phyloP scores from a whole-genome alignment of 2,113 vertebrate species.

The Xerus inauris region DNA sequence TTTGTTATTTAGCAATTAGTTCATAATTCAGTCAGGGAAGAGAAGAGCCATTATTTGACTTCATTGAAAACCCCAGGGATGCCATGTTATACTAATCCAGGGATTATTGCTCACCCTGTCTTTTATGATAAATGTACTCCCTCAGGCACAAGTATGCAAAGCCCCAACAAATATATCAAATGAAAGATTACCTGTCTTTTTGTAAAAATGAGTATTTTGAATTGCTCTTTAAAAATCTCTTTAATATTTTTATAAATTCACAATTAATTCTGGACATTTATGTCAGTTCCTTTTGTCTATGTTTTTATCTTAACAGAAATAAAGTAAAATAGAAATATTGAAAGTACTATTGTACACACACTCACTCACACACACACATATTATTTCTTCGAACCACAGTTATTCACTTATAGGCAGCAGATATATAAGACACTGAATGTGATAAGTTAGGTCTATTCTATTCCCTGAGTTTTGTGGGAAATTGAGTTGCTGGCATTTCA shows the following conservation, averaged over 20 bases:
- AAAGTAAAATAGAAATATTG: slow-evolving; percentile 37
- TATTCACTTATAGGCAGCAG: neutral
- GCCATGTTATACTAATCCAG: slow-evolving; percentile 27
- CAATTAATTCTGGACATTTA: slow-evolving; percentile 50
- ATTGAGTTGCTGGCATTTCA: slow-evolving; percentile 21
- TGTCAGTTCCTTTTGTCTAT: slow-evolving; percentile 27
- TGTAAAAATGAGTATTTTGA: slow-evolving; percentile 56
- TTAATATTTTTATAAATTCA: slow-evolving; percentile 50
- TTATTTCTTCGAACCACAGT: neutral
- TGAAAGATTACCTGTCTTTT: slow-evolving; percentile 60
- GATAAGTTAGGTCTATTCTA: neutral
- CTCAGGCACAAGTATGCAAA: slow-evolving; percentile 22
- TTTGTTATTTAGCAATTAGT: slow-evolving; percentile 48
- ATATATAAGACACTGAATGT: neutral
- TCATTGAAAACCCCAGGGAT: neutral
- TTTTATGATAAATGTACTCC: slow-evolving; percentile 50
- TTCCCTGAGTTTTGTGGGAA: neutral
- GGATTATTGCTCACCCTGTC: slow-evolving; percentile 19
- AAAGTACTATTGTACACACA: neutral
- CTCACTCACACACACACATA: neutral
- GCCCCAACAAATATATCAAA: slow-evolving; percentile 30
- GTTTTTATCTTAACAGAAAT: slow-evolving; percentile 57
- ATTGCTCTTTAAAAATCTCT: slow-evolving; percentile 44
- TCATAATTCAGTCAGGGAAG: slow-evolving; percentile 13
- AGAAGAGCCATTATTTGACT: slow-evolving; percentile 10